Evolutionary conservation across 2,888 invertebrate genomes (phyloP), one percentile per base, ranked within the genome.

Genomic region (Parnassius glacialis): DNA sequence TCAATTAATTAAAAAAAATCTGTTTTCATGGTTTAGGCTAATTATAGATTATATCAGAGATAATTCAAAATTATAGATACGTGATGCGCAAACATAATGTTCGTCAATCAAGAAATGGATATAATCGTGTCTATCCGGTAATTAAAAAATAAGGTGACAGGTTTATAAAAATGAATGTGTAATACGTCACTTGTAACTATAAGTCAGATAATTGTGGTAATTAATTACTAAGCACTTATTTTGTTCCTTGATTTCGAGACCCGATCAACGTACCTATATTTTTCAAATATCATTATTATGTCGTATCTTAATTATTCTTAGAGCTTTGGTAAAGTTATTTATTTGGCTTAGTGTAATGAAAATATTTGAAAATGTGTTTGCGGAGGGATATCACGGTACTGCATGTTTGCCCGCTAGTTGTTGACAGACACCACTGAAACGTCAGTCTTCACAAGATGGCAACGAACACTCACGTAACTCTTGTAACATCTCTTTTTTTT

Each of bases 401-500:
- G 71, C 71, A 69, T 65, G 61, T 64, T 48, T 63, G 64, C 66
- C 67, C 65, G 64, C 57, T 55, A 12, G 62, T 57, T 58, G 56
- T 61, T 52, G 45, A 20, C 44, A 45, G 20, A 9, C 52, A 52
- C 61, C 52, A 52, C 56, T 52, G 34, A 50, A 44, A 55, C 13
- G 64, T 65, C 58, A 58, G 61, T 54, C 59, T 52, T 12, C 47
- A 52, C 62, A 64, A 57, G 62, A 64, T 66, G 64, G 65, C 61
- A 65, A 52, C 67, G 64, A 67, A 67, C 69, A 71, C 71, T 74
- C 75, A 75, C 78, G 75, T 79, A 76, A 78, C 73, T 76, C 74
- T 74, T 76, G 73, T 71, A 74, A 76, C 75, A 74, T 74, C 81
- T 72, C 73, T 78, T 82, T 80, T 20, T 20, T 20, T 87, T 87